Evolutionary conservation across 2,888 invertebrate species (phyloP).

Genomic region (Cephus rjabovi): DNA sequence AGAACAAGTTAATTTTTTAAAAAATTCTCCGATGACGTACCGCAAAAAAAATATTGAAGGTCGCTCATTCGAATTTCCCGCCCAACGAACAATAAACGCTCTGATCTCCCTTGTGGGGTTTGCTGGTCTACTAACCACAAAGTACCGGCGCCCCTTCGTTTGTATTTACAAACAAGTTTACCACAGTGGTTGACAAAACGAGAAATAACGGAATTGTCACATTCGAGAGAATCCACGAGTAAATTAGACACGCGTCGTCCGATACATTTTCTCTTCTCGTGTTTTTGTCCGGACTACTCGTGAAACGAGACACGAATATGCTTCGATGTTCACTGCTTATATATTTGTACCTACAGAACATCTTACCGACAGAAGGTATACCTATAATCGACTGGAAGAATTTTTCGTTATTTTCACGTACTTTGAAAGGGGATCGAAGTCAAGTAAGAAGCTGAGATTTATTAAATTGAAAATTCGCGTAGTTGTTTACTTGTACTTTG

Average conservation of each 20-base stretch:
- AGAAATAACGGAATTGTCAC: not conserved
- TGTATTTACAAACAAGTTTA: not conserved
- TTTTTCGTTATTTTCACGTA: not conserved
- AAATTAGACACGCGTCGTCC: not conserved
- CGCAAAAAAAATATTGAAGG: not conserved
- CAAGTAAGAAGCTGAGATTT: not conserved
- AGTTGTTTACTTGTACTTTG: not conserved
- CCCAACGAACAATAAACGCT: not conserved
- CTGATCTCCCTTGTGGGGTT: not conserved
- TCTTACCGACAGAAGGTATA: not conserved
- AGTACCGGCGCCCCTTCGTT: not conserved
- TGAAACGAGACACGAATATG: not conserved
- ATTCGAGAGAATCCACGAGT: not conserved
- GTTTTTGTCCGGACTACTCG: not conserved
- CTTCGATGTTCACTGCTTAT: not conserved
- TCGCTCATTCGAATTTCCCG: not conserved
- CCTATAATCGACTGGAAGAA: not conserved
- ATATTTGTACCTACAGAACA: not conserved
- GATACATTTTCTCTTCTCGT: not conserved
- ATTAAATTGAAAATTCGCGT: not conserved
- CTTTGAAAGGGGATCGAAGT: not conserved
- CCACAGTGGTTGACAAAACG: not conserved
- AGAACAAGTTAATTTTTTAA: not conserved
- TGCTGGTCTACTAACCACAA: not conserved
- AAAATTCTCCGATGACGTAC: not conserved